These are phyloP conservation scores for Aelia acuminata DNA, from an alignment of 2,888 invertebrate genomes.

Conservation along the genomic window DNA sequence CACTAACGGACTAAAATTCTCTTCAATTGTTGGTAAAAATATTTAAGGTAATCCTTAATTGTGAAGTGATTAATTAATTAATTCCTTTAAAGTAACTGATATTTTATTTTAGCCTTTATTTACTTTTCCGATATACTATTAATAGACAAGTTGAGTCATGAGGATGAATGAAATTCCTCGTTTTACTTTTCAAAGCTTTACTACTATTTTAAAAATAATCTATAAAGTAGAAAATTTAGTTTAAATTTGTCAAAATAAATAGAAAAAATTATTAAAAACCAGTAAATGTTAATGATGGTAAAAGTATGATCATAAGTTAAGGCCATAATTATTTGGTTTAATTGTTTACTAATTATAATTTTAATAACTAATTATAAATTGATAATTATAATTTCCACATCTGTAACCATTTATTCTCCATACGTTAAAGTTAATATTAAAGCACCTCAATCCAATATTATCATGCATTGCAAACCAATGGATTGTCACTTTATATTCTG, in stretches of 20 bases:
- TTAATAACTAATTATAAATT: too few relatives aligned
- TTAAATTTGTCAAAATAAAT: too few relatives aligned
- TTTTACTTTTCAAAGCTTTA: background rate
- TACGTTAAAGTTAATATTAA: background rate
- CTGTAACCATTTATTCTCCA: background rate
- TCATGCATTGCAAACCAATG: too few relatives aligned
- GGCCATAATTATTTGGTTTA: too few relatives aligned
- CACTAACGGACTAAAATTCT: background rate
- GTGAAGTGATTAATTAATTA: background rate
- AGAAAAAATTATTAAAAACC: too few relatives aligned
- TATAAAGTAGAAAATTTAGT: too few relatives aligned
- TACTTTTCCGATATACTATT: background rate
- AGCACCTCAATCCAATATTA: too few relatives aligned
- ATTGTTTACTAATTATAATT: too few relatives aligned
- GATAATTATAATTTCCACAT: background rate
- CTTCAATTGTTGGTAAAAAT: background rate
- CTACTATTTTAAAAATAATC: background rate
- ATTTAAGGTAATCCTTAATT: background rate
- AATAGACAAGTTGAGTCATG: constrained; percentile 6
- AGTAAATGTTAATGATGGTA: too few relatives aligned
- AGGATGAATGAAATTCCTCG: background rate
- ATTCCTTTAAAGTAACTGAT: background rate
- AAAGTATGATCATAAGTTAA: too few relatives aligned
- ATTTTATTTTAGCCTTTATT: background rate
- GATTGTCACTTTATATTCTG: background rate